Evolutionary conservation across 2,888 invertebrate genomes (phyloP), one percentile per base, ranked within the genome.

Genomic region (Pristionchus japonicus): DNA sequence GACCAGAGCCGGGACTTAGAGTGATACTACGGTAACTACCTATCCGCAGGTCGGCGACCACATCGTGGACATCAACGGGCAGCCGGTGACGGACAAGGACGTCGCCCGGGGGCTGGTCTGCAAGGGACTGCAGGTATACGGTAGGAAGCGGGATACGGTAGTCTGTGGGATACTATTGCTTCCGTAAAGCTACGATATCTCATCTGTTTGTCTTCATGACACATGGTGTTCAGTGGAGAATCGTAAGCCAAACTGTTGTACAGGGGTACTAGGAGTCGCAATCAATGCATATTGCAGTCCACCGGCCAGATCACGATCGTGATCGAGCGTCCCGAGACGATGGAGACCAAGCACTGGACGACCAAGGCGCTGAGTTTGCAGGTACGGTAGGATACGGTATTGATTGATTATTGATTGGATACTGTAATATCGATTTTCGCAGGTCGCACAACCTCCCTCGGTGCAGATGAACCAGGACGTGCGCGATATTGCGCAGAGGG

Each of bases 71-170:
- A 88, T 91, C 57, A 89, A 91, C 57, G 88, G 88, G 23, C 88
- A 86, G 64, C 91, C 90, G 3, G 91, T 91, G 40, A 91, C 91
- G 15, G 91, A 91, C 86, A 91, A 90, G 85, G 91, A 91, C 64
- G 91, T 91, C 61, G 90, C 91, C 17, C 89, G 90, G 40, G 89
- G 90, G 23, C 64, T 91, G 40, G 37, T 91, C 34, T 61, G 91
- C 49, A 89, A 88, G 57, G 40, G 89, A 13, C 89, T 91, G n/a
- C 90, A 88, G 88, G 88, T 37, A 74, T 31, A 31, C 43, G 6
- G 43, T 43, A 43, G 43, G n/a, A n/a, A n/a, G n/a, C n/a, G n/a
- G 43, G 43, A 11, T 43, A 43, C 43, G n/a, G 70, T n/a, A 70
- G 43, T n/a, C n/a, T n/a, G n/a, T n/a, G n/a, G n/a, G n/a, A n/a